These are phyloP conservation scores for Cosmorhoe ocellata DNA, from an alignment of 2,888 invertebrate species.

Conservation along the genomic window DNA sequence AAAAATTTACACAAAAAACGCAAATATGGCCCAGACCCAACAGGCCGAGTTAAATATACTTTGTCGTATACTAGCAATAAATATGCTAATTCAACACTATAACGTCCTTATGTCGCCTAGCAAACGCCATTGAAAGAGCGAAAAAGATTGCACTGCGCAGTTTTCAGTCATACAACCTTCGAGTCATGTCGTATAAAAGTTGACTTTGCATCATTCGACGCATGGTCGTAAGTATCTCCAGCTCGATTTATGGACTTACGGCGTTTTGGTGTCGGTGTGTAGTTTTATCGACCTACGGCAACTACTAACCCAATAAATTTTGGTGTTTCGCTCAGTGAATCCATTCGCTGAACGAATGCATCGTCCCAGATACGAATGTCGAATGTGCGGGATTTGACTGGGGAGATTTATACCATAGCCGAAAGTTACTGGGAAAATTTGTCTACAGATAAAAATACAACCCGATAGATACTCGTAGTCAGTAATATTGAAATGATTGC, in stretches of 20 bases:
- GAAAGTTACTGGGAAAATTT: constrained; percentile 45
- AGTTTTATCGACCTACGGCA: constrained; percentile 82
- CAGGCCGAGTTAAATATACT: constrained; percentile 76
- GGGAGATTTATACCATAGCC: constrained; percentile 53
- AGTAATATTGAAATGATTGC: too few relatives aligned
- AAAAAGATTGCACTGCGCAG: constrained; percentile 82
- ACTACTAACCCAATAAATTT: constrained; percentile 83
- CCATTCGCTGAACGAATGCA: constrained; percentile 79
- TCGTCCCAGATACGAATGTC: constrained; percentile 77
- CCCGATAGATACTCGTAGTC: too few relatives aligned
- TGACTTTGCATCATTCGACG: constrained; percentile 65
- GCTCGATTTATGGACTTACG: constrained; percentile 65
- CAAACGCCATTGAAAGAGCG: constrained; percentile 69
- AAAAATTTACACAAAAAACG: constrained; percentile 55
- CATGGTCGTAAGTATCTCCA: constrained; percentile 69
- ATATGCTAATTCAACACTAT: constrained; percentile 81
- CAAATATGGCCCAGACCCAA: constrained; percentile 60
- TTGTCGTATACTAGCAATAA: constrained; percentile 78
- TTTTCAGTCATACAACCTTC: constrained; percentile 76
- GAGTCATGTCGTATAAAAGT: constrained; percentile 57
- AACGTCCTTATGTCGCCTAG: constrained; percentile 80
- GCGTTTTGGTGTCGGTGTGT: constrained; percentile 58
- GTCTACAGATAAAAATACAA: constrained; percentile 20
- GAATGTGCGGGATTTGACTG: constrained; percentile 69
- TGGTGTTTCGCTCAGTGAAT: constrained; percentile 81